Evolutionary conservation across 2,888 invertebrate species (phyloP).

Genomic region (Euspilapteryx auroguttella): DNA sequence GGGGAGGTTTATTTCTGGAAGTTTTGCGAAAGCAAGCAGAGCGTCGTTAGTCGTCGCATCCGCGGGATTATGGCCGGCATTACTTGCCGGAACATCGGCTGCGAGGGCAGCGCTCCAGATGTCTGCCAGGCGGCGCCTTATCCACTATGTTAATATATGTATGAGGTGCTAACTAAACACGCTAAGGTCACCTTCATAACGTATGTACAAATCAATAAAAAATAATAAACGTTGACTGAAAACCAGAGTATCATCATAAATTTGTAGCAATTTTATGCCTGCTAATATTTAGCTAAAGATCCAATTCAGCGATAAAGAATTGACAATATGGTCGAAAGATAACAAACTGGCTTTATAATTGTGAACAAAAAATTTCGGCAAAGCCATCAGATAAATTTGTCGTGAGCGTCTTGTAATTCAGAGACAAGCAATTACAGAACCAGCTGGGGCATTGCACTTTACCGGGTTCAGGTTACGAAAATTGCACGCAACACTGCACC

Average conservation of each 20-base stretch:
- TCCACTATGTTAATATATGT: too few relatives aligned
- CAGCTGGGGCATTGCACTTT: conserved; percentile 8
- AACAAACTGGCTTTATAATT: too few relatives aligned
- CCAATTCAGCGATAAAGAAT: too few relatives aligned
- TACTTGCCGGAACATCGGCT: conserved; percentile 19
- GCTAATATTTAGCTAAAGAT: too few relatives aligned
- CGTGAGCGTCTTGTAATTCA: conserved; percentile 15
- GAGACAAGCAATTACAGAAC: conserved; percentile 18
- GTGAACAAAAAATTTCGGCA: too few relatives aligned
- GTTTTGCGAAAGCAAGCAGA: conserved; percentile 34
- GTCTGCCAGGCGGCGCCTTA: conserved; percentile 7
- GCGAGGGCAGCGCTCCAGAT: conserved; percentile 14
- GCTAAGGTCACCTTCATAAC: too few relatives aligned
- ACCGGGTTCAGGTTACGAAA: conserved; percentile 20
- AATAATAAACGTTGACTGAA: too few relatives aligned
- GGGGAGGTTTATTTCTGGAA: conserved; percentile 44
- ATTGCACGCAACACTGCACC: conserved; percentile 18
- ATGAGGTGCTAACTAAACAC: too few relatives aligned
- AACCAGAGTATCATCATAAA: too few relatives aligned
- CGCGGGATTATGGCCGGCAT: conserved; percentile 24
- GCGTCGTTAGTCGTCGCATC: conserved; percentile 19
- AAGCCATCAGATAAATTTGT: conserved; percentile 15
- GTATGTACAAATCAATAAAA: too few relatives aligned
- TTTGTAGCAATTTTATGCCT: too few relatives aligned
- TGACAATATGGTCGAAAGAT: conserved; percentile 2